Conservation (phyloP, 92 coral and sea anemone species). For the Anthopleura xanthogrammica region DNA sequence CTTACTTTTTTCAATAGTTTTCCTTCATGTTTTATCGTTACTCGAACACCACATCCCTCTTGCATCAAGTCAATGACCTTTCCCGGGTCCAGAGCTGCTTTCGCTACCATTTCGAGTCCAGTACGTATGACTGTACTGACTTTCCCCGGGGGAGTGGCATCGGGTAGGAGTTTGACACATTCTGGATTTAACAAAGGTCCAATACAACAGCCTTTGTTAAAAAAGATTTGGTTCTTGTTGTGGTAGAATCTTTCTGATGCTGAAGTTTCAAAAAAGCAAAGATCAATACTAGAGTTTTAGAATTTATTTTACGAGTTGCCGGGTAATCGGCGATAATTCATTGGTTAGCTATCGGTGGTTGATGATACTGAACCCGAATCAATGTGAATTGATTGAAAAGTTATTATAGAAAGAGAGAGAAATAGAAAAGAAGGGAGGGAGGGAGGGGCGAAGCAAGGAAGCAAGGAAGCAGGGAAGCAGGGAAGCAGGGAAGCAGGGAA, state of each 20-base stretch:
- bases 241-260: slow-evolving; percentile 98
- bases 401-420: no score
- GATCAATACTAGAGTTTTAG: background rate
- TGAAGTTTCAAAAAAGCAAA: slow-evolving; percentile 15
- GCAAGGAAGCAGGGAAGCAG: no score
- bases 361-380: no score
- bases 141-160: slow-evolving; percentile 97
- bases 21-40: slow-evolving; percentile 89
- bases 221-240: slow-evolving; percentile 97
- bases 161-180: slow-evolving; percentile 89
- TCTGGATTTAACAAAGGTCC: slow-evolving; percentile 95
- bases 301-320: background rate
- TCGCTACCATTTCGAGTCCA: slow-evolving; percentile 95
- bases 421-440: no score
- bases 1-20: slow-evolving; percentile 87
- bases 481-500: no score
- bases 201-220: slow-evolving; percentile 95
- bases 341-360: no score
- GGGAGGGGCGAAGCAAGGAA: no score
- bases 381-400: no score
- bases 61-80: slow-evolving; percentile 97
- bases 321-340: background rate
- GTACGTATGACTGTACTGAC: slow-evolving; percentile 92
- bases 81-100: slow-evolving; percentile 91
- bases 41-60: slow-evolving; percentile 98